A percentile compares a stretch with the other conserved stretches of the same genome.
These are phyloP conservation scores for Orthosia gothica DNA, from an alignment of 2,888 invertebrate genomes.

Conservation along the genomic window DNA sequence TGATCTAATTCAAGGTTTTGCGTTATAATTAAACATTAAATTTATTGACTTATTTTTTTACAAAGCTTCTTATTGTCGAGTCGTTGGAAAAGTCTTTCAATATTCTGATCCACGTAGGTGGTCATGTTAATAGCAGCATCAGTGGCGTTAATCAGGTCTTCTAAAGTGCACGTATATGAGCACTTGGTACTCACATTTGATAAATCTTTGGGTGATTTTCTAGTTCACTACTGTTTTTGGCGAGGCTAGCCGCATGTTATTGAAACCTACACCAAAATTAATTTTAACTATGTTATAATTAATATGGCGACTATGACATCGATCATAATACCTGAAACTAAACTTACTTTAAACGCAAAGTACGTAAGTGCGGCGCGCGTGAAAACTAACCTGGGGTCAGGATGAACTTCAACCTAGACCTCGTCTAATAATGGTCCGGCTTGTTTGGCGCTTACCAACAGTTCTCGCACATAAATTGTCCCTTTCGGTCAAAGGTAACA, in stretches of 20 bases:
- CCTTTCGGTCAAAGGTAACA: neutral
- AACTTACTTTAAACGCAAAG: conserved; percentile 1
- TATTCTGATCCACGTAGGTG: too few relatives aligned
- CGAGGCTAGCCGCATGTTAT: neutral
- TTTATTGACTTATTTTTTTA: neutral
- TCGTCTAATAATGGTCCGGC: neutral
- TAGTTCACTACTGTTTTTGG: too few relatives aligned
- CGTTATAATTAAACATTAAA: neutral
- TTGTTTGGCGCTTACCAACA: conserved; percentile 14
- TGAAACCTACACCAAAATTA: conserved; percentile 7
- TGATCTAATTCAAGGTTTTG: neutral
- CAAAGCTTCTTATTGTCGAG: too few relatives aligned
- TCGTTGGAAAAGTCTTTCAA: too few relatives aligned
- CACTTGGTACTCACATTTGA: too few relatives aligned
- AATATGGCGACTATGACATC: neutral
- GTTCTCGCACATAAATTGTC: neutral
- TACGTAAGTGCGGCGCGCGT: too few relatives aligned
- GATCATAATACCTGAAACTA: conserved; percentile 8
- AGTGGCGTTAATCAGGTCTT: too few relatives aligned
- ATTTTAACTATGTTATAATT: neutral
- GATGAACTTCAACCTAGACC: too few relatives aligned
- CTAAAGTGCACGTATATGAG: too few relatives aligned
- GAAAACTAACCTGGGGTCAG: too few relatives aligned
- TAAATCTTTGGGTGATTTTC: too few relatives aligned
- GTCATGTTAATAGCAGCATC: too few relatives aligned